Percentiles rank a stretch among this genome's conserved stretches.
Conservation (phyloP, 53 echinoderm and acorn worm species). For the Luidia sarsii region DNA sequence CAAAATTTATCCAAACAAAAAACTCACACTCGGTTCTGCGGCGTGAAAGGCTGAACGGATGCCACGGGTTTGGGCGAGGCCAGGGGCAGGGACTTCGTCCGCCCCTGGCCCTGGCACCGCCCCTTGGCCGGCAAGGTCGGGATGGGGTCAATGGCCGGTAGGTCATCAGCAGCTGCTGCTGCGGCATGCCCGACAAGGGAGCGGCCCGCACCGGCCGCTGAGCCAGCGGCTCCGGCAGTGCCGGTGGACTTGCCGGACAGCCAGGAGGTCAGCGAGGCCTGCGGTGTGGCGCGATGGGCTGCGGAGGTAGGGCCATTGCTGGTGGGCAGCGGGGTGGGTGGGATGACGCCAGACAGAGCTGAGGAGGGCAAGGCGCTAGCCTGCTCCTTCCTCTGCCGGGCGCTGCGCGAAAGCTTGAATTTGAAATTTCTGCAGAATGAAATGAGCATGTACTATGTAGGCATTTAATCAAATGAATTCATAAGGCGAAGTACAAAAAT, state of each 20-base stretch:
- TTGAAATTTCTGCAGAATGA: slow-evolving; percentile 67
- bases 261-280: slow-evolving; percentile 40
- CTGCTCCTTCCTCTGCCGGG: slow-evolving; percentile 39
- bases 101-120: neutral
- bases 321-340: slow-evolving; percentile 28
- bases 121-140: too few species aligned
- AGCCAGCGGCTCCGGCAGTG: neutral
- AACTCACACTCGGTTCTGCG: slow-evolving; percentile 16
- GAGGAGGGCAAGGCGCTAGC: neutral
- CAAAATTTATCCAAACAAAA: too few species aligned
- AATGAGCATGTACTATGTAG: too few species aligned
- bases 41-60: slow-evolving; percentile 56
- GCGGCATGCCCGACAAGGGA: too few species aligned
- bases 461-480: too few species aligned
- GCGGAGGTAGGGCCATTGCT: too few species aligned
- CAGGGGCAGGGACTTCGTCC: slow-evolving; percentile 6
- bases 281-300: too few species aligned
- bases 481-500: too few species aligned
- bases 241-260: too few species aligned
- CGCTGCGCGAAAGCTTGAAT: slow-evolving; percentile 65
- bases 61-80: slow-evolving; percentile 59
- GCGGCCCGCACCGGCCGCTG: neutral
- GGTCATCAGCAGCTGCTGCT: too few species aligned
- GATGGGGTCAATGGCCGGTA: too few species aligned
- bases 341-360: slow-evolving; percentile 23